These are phyloP conservation scores for Lycopodina hypogea DNA, from an alignment of 37 sponge, comb jelly and placozoan genomes.

Conservation along the genomic window DNA sequence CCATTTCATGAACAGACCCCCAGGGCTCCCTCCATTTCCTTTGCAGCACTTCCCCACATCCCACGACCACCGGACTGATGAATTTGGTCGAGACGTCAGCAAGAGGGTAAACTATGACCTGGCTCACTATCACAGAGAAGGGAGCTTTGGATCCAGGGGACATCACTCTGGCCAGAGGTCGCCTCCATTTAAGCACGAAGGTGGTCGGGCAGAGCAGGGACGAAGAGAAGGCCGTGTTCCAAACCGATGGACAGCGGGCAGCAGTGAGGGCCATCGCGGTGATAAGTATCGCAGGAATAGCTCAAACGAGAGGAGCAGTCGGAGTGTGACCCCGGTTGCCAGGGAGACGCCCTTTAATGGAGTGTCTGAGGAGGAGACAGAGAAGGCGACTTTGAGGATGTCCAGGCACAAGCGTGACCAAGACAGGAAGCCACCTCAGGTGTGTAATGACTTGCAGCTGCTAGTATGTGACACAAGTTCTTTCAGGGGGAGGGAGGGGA, in stretches of 20 bases:
- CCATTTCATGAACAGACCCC: background rate
- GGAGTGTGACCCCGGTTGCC: constrained; percentile 20
- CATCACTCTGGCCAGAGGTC: background rate
- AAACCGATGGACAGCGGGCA: background rate
- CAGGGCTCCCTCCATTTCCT: background rate
- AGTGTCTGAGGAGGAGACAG: background rate
- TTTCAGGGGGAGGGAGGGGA: no score
- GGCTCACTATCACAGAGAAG: background rate
- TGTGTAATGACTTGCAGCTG: background rate
- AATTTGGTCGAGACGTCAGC: constrained; percentile 28
- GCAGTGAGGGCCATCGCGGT: background rate
- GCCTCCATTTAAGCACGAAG: background rate
- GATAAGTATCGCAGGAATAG: background rate
- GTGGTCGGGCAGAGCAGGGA: background rate
- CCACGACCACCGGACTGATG: background rate
- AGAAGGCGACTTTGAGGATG: background rate
- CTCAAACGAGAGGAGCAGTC: constrained; percentile 13
- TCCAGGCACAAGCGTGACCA: background rate
- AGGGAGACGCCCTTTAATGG: background rate
- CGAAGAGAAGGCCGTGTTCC: background rate
- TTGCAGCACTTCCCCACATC: background rate
- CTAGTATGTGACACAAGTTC: background rate
- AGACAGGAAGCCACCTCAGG: background rate
- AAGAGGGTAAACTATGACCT: constrained; percentile 18
- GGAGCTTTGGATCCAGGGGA: background rate